Base-by-base conservation (phyloP, 2,888 invertebrate species). In the Cyrtodaria siliqua region DNA sequence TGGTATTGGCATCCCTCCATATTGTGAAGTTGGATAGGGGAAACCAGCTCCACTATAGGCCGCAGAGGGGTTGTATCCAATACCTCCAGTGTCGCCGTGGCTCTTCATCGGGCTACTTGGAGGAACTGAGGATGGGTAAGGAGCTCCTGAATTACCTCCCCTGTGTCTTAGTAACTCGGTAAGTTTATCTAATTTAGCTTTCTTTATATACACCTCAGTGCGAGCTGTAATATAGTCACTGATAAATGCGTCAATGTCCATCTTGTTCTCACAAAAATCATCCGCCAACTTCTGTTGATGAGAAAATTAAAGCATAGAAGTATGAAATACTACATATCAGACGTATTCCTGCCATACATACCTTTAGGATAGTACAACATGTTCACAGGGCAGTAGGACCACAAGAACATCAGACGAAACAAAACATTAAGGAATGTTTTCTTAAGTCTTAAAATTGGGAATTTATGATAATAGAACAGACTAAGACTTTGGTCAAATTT, bases 141-240 rank as follows among this genome's bases (percentile, higher is more conserved):
- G 33, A 3, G 61, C 26, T 33, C 33, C 33, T 16, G n/a, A 42
- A 26, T 44, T 23, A 20, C 42, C 44, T 20, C 64, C 61, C 44
- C 62, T 66, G 18, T 72, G 79, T 49, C 91, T 86, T 3, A 94
- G 83, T 6, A 94, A 79, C 74, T 94, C 94, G 56, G 95, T 94
- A 96, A 99, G 96, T 94, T 99, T 98, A 82, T 99, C 99, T 0
- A 97, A 96, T 94, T 99, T 99, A 14, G 98, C 96, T 91, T 97
- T 96, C 59, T 98, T 95, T 79, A 96, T 91, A 92, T 97, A 97
- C 94, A 97, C 96, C 42, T 95, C 90, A 87, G 96, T 95, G 53
- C 99, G 95, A 76, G 95, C 95, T 0, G 95, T 94, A 69, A 96
- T 94, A 93, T 98, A 99, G 70, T 96, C 95, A 74, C 97, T 96